Percentiles rank a stretch among this genome's conserved stretches.
Conservation (phyloP, 1,140 invertebrate species). For the Sycobia sp. region DNA sequence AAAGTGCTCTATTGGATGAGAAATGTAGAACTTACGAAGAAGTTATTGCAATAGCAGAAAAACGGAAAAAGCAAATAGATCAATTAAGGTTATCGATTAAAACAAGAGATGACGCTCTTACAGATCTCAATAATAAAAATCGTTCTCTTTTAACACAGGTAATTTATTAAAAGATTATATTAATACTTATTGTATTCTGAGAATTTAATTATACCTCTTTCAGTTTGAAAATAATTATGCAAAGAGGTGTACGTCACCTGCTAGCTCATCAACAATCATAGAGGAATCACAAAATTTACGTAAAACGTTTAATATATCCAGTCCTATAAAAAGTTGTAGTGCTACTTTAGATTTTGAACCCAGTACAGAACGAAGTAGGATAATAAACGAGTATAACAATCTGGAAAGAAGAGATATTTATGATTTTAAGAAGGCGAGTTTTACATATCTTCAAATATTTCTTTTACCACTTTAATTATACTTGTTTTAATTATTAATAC, state of each 20-base stretch:
- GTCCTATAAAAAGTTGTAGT: slow-evolving; percentile 39
- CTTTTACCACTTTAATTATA: not conserved
- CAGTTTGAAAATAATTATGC: slow-evolving; percentile 52
- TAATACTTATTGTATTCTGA: not conserved
- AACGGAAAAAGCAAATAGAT: slow-evolving; percentile 57
- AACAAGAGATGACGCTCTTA: slow-evolving; percentile 53
- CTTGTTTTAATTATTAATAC: not conserved
- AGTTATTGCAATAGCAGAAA: slow-evolving; percentile 47
- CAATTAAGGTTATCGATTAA: slow-evolving; percentile 53
- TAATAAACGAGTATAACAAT: not conserved
- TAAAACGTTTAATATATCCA: slow-evolving; percentile 27
- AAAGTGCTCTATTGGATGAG: slow-evolving; percentile 48
- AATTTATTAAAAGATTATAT: slow-evolving; percentile 19
- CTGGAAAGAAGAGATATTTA: slow-evolving; percentile 6
- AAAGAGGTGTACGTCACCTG: slow-evolving; percentile 47
- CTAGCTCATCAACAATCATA: slow-evolving; percentile 45
- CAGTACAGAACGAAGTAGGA: slow-evolving; percentile 24
- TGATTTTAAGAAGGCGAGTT: slow-evolving; percentile 23
- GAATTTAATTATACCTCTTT: not conserved
- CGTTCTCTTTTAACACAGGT: slow-evolving; percentile 53
- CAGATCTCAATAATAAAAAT: slow-evolving; percentile 57
- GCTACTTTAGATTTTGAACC: slow-evolving; percentile 45
- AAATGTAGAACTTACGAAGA: slow-evolving; percentile 51
- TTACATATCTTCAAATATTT: not conserved
- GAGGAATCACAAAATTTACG: slow-evolving; percentile 13